Evolutionary conservation across 2,113 vertebrate genomes (phyloP), one percentile per base, ranked within the genome.

Genomic region (Oncorhynchus keta): DNA sequence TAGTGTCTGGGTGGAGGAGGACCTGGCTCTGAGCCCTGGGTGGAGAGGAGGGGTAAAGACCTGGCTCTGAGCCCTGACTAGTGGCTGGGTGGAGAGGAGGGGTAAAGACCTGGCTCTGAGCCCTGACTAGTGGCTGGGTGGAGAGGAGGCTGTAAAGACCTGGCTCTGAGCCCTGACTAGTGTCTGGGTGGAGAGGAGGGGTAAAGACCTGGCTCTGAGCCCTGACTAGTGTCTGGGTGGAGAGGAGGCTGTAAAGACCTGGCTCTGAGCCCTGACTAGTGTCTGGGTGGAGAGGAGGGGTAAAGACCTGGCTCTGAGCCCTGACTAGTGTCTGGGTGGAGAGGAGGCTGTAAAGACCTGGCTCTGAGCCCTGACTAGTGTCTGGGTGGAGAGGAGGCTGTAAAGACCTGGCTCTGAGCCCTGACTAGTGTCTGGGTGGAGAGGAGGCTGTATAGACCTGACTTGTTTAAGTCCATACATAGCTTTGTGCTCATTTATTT

Each of bases 401-500:
- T 13, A 4, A 24, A 8, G 64, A 32, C 30, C 30, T 4, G 32
- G 32, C 32, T 35, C 32, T 35, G 22, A 66, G 22, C 64, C 7
- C 64, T 66, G 64, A 12, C 48, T 8, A 61, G 59, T 22, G 4
- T 62, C 59, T 62, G 18, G 59, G 5, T 2, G 11, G 67, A 39
- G 67, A 39, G 67, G 9, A 30, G 26, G 26, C 0, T 9, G 11
- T 28, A 20, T 1, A 26, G 66, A 20, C 14, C 14, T 45, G 66
- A n/a, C 5, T 69, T 68, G 48, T 67, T 67, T 28, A 28, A 28
- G 64, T 51, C 28, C 49, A 16, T 5, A 4, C 64, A 24, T 66
- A 24, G 26, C 51, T 55, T 70, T 79, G 45, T 69, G 35, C 66
- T 72, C 2, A 48, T 70, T 59, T 45, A 9, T 72, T 74, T 72